phyloP scores from a whole-genome alignment of 2,113 vertebrate species.

The Chauna torquata region DNA sequence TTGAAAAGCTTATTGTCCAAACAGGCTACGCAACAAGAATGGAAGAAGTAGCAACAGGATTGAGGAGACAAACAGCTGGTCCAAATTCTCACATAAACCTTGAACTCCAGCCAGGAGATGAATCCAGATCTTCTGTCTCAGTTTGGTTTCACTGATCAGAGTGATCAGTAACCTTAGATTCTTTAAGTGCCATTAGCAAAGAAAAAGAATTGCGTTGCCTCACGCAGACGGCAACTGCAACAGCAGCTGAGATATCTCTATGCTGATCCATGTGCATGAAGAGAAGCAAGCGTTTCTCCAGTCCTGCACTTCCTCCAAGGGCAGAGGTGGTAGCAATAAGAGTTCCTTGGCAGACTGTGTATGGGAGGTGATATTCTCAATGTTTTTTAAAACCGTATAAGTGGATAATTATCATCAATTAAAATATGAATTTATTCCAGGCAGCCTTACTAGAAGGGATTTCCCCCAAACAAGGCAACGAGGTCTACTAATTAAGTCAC shows the following conservation, averaged over 20 bases:
- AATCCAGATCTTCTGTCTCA: not conserved
- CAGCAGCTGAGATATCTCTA: not conserved
- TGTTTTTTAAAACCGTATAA: not conserved
- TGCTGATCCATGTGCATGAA: not conserved
- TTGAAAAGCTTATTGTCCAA: not conserved
- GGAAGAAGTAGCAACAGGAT: not conserved
- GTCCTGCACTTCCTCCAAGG: not conserved
- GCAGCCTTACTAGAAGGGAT: not conserved
- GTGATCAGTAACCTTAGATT: not conserved
- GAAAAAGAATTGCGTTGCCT: not conserved
- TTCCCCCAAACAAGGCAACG: not conserved
- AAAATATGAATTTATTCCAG: not conserved
- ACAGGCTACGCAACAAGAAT: not conserved
- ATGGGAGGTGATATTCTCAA: not conserved
- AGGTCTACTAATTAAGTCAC: not conserved
- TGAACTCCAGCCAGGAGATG: not conserved
- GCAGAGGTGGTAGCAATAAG: not conserved
- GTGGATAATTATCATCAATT: not conserved
- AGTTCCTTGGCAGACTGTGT: not conserved
- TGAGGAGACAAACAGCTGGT: not conserved
- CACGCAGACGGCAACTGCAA: not conserved
- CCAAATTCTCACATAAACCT: not conserved
- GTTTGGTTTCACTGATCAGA: not conserved
- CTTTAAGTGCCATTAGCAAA: not conserved
- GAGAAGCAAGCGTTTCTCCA: not conserved